Evolutionary conservation across 2,113 vertebrate genomes (phyloP).

Genomic region (Octodon degus): DNA sequence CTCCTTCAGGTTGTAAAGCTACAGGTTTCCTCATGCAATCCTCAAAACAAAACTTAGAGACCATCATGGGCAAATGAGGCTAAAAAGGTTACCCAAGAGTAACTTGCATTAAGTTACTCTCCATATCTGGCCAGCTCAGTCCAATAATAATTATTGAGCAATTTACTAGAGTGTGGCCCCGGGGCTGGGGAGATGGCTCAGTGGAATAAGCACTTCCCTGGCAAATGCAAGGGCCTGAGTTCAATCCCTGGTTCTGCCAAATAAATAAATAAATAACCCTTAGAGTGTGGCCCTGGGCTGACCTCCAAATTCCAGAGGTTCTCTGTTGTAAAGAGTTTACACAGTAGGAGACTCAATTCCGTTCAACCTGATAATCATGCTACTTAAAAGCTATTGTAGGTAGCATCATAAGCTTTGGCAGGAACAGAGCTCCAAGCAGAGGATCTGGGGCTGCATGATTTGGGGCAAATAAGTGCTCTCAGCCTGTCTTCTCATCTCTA

Average conservation of each 20-base stretch:
- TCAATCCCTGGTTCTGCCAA: too few relatives aligned
- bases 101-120: not conserved
- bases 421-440: not conserved
- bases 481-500: constrained; percentile 17
- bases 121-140: not conserved
- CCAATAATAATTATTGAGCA: constrained; percentile 28
- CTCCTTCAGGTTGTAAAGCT: not conserved
- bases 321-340: not conserved
- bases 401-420: not conserved
- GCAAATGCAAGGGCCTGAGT: too few relatives aligned
- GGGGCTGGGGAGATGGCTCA: too few relatives aligned
- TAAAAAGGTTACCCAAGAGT: constrained; percentile 10
- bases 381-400: not conserved
- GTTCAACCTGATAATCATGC: not conserved
- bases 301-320: constrained; percentile 31
- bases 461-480: not conserved
- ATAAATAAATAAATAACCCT: too few relatives aligned
- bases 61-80: not conserved
- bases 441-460: not conserved
- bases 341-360: not conserved
- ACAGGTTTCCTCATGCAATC: not conserved
- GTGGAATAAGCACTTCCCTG: too few relatives aligned
- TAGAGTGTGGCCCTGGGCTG: not conserved
- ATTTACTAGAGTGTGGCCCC: not conserved
- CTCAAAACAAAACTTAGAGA: not conserved